Evolutionary conservation across 30 jellyfish, hydroid and myxozoan species (phyloP).

Genomic region (Turritopsis dohrnii): DNA sequence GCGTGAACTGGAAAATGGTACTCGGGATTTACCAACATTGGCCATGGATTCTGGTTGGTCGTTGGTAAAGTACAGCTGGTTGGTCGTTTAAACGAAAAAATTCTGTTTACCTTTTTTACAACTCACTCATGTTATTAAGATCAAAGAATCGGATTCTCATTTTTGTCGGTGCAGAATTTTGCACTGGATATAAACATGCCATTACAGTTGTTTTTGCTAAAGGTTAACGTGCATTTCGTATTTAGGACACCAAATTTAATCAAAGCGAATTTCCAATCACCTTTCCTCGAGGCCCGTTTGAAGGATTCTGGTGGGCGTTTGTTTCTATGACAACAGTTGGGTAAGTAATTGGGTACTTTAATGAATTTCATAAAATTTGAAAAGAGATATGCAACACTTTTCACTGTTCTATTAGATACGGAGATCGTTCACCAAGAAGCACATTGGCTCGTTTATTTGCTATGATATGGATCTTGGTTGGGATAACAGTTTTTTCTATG

Average conservation of each 20-base stretch:
- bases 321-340: slow-evolving; percentile 89
- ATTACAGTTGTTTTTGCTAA: no score
- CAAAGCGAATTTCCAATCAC: slow-evolving; percentile 71
- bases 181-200: no score
- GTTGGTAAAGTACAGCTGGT: no score
- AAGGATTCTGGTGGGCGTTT: slow-evolving; percentile 93
- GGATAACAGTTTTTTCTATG: slow-evolving; percentile 81
- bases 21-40: no score
- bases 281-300: slow-evolving; percentile 76
- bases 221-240: neutral
- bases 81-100: no score
- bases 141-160: no score
- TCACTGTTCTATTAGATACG: slow-evolving; percentile 37
- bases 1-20: no score
- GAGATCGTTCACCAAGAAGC: slow-evolving; percentile 80
- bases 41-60: no score
- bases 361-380: no score
- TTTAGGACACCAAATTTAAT: slow-evolving; percentile 71
- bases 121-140: no score
- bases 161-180: no score
- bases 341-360: slow-evolving; percentile 27
- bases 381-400: neutral
- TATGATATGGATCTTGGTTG: slow-evolving; percentile 68
- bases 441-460: slow-evolving; percentile 72
- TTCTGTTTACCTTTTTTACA: no score